These are phyloP conservation scores for Mechanitis mazaeus DNA, from an alignment of 2,888 invertebrate species.

Conservation along the genomic window DNA sequence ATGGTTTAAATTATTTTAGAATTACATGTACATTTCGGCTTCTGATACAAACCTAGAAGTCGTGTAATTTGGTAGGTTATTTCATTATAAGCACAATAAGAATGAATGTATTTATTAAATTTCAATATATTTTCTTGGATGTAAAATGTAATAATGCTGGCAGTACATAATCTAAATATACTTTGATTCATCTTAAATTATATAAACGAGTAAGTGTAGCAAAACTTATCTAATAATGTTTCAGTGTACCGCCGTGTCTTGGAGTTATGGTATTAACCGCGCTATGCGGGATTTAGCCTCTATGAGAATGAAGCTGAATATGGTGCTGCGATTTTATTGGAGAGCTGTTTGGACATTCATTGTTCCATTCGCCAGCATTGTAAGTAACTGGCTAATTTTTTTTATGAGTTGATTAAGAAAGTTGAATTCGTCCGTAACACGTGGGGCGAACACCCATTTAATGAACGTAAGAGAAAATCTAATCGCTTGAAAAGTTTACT, in stretches of 20 bases:
- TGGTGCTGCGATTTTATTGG: conserved; percentile 80
- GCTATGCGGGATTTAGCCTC: conserved; percentile 75
- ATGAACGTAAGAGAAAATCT: too few relatives aligned
- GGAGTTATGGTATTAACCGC: conserved; percentile 81
- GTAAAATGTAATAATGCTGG: background rate
- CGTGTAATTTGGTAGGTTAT: too few relatives aligned
- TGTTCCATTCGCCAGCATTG: conserved; percentile 82
- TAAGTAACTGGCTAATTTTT: conserved; percentile 61
- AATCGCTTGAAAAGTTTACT: too few relatives aligned
- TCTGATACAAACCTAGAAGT: too few relatives aligned
- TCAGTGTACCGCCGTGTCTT: conserved; percentile 77
- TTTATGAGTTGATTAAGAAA: too few relatives aligned
- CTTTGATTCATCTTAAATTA: background rate
- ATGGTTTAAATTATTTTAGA: background rate
- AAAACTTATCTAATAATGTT: conserved; percentile 27
- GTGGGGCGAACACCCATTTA: too few relatives aligned
- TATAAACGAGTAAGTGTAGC: conserved; percentile 15
- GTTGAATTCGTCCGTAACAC: too few relatives aligned
- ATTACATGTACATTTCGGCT: too few relatives aligned
- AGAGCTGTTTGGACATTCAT: conserved; percentile 82
- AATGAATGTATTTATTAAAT: too few relatives aligned
- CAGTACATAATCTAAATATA: background rate
- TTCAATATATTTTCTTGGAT: background rate
- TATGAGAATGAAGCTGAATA: conserved; percentile 81
- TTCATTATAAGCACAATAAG: too few relatives aligned